Conservation (phyloP, 2,797 vertebrate genomes). For the Monodelphis domestica region DNA sequence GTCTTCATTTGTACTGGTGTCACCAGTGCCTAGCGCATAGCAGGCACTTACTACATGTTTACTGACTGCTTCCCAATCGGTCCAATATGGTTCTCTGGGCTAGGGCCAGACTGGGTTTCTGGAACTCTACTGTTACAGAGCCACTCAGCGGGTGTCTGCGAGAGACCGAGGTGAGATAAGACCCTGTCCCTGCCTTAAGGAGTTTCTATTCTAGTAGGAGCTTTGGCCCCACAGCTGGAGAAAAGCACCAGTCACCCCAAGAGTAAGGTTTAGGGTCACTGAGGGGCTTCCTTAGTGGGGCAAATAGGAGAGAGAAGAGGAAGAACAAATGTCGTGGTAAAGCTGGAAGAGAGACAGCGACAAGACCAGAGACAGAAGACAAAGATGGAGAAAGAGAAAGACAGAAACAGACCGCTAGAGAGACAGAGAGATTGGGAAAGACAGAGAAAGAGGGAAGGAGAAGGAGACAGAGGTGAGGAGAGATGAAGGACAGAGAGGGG, state of each 20-base stretch:
- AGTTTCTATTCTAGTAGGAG: neutral
- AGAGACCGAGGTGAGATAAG: too few species aligned
- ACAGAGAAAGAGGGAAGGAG: too few species aligned
- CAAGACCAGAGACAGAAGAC: rapidly evolving
- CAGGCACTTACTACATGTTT: too few species aligned
- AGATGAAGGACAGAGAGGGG: too few species aligned
- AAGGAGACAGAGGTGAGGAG: too few species aligned
- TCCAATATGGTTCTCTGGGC: neutral
- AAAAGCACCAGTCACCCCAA: neutral
- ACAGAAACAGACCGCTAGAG: neutral
- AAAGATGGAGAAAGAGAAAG: neutral
- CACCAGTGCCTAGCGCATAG: too few species aligned
- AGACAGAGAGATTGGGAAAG: neutral
- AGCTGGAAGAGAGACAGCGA: too few species aligned
- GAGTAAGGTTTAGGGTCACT: neutral
- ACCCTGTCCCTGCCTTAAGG: too few species aligned
- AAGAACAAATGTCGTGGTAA: too few species aligned
- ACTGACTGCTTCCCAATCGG: neutral
- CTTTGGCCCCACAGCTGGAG: neutral
- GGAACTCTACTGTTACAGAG: too few species aligned
- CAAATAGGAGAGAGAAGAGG: neutral
- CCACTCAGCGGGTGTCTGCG: too few species aligned
- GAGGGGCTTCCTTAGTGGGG: neutral
- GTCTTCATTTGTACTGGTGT: too few species aligned
- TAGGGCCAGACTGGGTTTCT: neutral